These are phyloP conservation scores for Thereva unica DNA, from an alignment of 2,888 invertebrate species.

Conservation along the genomic window DNA sequence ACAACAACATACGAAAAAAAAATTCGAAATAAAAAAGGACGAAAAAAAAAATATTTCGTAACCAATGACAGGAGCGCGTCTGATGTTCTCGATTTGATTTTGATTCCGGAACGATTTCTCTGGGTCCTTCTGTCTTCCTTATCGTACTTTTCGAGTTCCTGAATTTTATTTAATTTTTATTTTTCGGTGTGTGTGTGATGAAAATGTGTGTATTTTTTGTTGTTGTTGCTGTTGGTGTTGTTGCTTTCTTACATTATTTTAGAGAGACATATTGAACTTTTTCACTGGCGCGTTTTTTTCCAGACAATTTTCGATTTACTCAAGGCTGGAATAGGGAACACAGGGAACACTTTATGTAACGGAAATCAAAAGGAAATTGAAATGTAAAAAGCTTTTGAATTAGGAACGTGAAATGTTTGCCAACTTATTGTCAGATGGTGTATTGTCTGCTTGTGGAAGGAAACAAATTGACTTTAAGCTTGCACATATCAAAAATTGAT, in stretches of 20 bases:
- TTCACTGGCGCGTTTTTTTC: neutral
- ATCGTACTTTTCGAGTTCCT: no score
- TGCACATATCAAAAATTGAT: no score
- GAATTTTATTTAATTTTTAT: neutral
- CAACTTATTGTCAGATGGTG: slow-evolving; percentile 19
- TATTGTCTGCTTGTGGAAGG: slow-evolving; percentile 6
- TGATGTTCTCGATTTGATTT: no score
- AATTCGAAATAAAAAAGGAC: no score
- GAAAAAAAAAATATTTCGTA: no score
- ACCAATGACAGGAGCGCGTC: no score
- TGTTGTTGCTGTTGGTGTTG: neutral
- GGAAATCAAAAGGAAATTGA: slow-evolving; percentile 35
- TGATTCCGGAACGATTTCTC: no score
- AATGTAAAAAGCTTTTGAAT: slow-evolving; percentile 35
- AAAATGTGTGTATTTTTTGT: slow-evolving; percentile 5
- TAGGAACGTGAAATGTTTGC: slow-evolving; percentile 33
- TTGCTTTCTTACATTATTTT: slow-evolving; percentile 1
- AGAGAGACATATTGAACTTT: slow-evolving; percentile 10
- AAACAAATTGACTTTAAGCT: slow-evolving; percentile 13
- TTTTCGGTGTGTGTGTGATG: neutral
- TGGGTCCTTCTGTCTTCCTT: no score
- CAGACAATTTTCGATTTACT: slow-evolving; percentile 17
- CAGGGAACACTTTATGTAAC: slow-evolving; percentile 20
- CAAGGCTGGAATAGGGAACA: neutral
- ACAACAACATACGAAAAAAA: no score